Base-by-base conservation (phyloP, 2,888 invertebrate species). In the Tetrapedia diversipes region DNA sequence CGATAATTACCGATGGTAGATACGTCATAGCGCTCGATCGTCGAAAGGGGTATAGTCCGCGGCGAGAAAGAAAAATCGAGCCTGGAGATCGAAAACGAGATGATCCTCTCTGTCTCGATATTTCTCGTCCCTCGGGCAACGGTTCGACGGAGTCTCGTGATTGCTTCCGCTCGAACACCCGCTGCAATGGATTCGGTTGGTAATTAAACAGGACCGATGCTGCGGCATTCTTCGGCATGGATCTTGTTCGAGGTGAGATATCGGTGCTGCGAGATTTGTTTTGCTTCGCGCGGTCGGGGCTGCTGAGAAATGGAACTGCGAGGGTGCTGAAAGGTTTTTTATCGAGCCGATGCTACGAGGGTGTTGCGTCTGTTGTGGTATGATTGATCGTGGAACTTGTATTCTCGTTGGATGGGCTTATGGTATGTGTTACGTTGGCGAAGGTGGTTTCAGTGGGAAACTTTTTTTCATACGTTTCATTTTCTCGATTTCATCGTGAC, bases 1-100 rank as follows among this genome's bases (percentile, higher is more conserved):
- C 83, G 81, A 86, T 88, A 88, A 88, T 88, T 88, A 87, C 86
- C 87, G 88, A 88, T 88, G 82, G 80, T 45, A 87, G 88, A 88
- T 87, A 87, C 82, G 86, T 86, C 83, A 78, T 82, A 73, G 63
- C 69, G 82, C 70, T 66, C 79, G 78, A 81, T 80, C 76, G 75
- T 82, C 76, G 72, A 51, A 76, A 67, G 66, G 22, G 76, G 77
- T 64, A 77, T 69, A 64, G 66, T 71, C 78, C 70, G 29, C 66
- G 47, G 77, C 64, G 75, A 71, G 79, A 68, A 72, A 82, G 84
- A 84, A 82, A 84, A 82, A 83, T 79, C 79, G 74, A 59, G 53
- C 54, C 60, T 27, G 45, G 34, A 68, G 75, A 82, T 85, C 80
- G 81, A 79, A 78, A 81, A 74, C 65, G 79, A 80, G 81, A 75